phyloP scores from a whole-genome alignment of 2,113 vertebrate species.

The Budorcas taxicolor region DNA sequence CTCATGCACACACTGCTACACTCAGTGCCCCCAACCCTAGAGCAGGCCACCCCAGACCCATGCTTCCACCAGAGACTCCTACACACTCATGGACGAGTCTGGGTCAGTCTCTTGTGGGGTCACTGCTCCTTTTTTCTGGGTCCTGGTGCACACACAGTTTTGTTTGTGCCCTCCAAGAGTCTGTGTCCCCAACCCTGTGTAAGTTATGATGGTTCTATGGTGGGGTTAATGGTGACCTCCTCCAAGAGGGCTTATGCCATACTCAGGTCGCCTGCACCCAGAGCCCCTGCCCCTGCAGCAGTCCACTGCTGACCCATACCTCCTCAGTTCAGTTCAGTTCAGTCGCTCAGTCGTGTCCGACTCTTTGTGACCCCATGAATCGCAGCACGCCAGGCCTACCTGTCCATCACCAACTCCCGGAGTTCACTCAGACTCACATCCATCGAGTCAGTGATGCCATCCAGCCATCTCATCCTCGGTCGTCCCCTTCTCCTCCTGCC shows the following conservation, averaged over 20 bases:
- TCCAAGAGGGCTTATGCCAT: background rate
- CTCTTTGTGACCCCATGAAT: too few species aligned
- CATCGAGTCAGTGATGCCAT: too few species aligned
- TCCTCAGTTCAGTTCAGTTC: background rate
- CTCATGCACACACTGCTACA: background rate
- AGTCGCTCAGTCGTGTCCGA: too few species aligned
- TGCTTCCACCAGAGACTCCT: background rate
- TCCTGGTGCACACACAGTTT: background rate
- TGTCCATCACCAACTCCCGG: too few species aligned
- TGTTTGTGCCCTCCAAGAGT: background rate
- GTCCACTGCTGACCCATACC: background rate
- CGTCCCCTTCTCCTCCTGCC: too few species aligned
- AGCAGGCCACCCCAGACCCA: accelerated
- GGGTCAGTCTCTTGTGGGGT: background rate
- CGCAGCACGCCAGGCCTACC: too few species aligned
- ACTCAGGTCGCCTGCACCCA: background rate
- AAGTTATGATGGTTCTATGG: background rate
- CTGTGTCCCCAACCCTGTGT: background rate
- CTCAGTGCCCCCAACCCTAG: background rate
- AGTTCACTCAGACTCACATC: too few species aligned
- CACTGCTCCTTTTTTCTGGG: background rate
- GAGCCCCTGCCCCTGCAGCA: background rate
- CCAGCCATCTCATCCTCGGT: too few species aligned
- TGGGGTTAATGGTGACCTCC: background rate
- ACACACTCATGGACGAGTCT: background rate